Conservation (phyloP, 1,140 invertebrate genomes). For the Euura lappo region DNA sequence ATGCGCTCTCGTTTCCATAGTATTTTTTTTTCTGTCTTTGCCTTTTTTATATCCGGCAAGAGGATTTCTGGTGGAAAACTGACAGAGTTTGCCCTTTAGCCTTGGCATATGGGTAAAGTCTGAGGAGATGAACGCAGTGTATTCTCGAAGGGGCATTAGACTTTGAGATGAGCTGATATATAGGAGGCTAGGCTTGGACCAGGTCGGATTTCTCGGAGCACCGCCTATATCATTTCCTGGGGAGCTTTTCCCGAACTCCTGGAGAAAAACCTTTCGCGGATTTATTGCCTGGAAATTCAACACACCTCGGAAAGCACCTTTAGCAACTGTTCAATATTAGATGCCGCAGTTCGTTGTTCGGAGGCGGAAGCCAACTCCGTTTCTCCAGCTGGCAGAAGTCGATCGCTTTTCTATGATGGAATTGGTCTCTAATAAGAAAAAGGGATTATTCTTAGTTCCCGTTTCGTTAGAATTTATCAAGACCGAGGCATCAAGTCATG, state of each 20-base stretch:
- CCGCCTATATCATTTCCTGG: constrained; percentile 5
- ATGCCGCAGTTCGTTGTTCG: constrained; percentile 4
- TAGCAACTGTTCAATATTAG: constrained; percentile 7
- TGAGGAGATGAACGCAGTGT: constrained; percentile 6
- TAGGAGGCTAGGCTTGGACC: background rate
- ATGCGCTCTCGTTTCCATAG: background rate
- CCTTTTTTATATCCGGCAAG: background rate
- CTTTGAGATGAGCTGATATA: constrained; percentile 4
- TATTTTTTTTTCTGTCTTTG: background rate
- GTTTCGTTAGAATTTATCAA: too few species aligned
- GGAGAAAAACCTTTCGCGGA: constrained; percentile 4
- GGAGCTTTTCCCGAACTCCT: background rate
- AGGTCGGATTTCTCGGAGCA: constrained; percentile 1
- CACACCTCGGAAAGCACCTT: constrained; percentile 1
- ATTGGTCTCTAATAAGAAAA: background rate
- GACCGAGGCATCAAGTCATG: too few species aligned
- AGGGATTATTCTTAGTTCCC: too few species aligned
- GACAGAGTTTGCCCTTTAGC: constrained; percentile 5
- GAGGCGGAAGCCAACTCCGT: background rate
- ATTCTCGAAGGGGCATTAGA: background rate
- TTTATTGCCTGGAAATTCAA: constrained; percentile 2
- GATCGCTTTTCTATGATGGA: background rate
- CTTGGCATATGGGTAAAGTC: background rate
- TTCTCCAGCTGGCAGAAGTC: background rate
- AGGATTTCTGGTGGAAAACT: constrained; percentile 5